Conservation (phyloP, 2,797 vertebrate species). For the Etheostoma perlongum region DNA sequence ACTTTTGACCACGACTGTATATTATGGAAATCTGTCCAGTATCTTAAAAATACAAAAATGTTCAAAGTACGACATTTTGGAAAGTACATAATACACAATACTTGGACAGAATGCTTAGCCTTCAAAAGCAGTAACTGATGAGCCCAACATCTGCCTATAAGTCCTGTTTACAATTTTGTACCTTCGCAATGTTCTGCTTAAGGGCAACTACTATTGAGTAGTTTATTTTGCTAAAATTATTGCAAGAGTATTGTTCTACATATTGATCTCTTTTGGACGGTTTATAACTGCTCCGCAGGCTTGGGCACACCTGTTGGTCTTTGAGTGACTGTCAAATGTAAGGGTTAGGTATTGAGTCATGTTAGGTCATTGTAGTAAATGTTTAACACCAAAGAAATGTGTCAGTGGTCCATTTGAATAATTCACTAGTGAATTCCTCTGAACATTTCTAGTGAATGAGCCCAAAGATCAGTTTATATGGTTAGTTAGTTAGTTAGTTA, state of each 20-base stretch:
- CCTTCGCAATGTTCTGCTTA: neutral
- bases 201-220: too few species aligned
- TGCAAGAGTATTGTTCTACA: neutral
- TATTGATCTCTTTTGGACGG: neutral
- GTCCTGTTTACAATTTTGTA: too few species aligned
- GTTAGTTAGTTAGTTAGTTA: neutral
- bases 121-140: neutral
- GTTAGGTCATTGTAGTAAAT: neutral
- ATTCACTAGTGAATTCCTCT: neutral
- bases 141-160: neutral
- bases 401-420: neutral
- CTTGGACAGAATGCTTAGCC: neutral
- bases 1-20: neutral
- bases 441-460: neutral
- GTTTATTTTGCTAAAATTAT: neutral
- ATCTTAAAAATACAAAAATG: slow-evolving; percentile 4
- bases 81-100: neutral
- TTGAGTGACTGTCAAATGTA: neutral
- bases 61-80: neutral
- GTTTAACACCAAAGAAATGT: neutral
- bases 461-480: neutral
- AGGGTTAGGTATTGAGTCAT: neutral
- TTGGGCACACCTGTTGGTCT: neutral
- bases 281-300: neutral
- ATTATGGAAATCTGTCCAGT: neutral